Evolutionary conservation across 2,113 vertebrate genomes (phyloP).

Genomic region (Plestiodon gilberti): DNA sequence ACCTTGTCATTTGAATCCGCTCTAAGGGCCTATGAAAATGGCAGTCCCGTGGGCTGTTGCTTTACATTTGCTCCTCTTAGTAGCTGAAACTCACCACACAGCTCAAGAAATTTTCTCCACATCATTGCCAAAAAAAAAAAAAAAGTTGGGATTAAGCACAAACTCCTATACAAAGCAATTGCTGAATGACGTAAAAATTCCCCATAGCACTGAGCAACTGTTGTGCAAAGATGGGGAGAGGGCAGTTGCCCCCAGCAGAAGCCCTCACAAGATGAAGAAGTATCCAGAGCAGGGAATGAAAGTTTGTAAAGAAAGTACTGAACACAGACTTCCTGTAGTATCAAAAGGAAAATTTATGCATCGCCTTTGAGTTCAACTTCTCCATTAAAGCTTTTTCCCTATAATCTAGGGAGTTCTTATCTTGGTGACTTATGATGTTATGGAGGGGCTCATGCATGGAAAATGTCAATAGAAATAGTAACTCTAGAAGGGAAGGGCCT

Average conservation of each 20-base stretch:
- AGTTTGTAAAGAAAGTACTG: slow-evolving; percentile 89
- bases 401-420: slow-evolving; percentile 98
- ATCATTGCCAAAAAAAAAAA: not conserved
- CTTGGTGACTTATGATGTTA: slow-evolving; percentile 99
- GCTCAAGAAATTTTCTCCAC: not conserved
- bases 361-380: slow-evolving; percentile 99
- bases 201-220: slow-evolving; percentile 14
- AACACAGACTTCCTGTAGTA: slow-evolving; percentile 88
- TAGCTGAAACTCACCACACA: not conserved
- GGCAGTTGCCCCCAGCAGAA: not conserved
- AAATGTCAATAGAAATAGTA: slow-evolving; percentile 99
- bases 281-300: slow-evolving; percentile 75
- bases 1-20: no score
- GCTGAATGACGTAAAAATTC: not conserved
- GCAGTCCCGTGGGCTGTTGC: no score
- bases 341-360: slow-evolving; percentile 97
- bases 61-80: not conserved
- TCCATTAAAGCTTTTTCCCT: slow-evolving; percentile 97
- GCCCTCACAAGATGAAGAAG: slow-evolving; percentile 53
- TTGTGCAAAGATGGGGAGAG: not conserved
- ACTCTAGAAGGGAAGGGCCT: slow-evolving; percentile 99
- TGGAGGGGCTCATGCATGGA: slow-evolving; percentile 91
- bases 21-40: not conserved
- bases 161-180: not conserved
- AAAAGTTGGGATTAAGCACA: not conserved